Percentiles rank a stretch among this genome's conserved stretches.
Evolutionary conservation across 2,888 invertebrate genomes (phyloP).

Genomic region (Microplitis manilae): DNA sequence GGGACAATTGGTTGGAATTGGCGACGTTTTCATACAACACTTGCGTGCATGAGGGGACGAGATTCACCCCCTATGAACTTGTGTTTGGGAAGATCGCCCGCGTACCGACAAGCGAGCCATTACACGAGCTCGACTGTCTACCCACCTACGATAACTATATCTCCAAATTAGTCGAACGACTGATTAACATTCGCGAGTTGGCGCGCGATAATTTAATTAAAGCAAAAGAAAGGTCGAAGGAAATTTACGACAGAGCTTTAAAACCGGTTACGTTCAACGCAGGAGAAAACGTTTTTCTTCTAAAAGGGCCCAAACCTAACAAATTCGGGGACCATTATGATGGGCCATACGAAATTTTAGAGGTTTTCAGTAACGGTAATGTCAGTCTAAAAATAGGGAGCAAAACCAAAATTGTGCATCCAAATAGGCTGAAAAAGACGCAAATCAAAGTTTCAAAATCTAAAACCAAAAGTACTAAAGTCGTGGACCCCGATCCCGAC

Average conservation of each 20-base stretch:
- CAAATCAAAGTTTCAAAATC: constrained; percentile 14
- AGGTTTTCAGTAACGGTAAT: constrained; percentile 24
- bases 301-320: constrained; percentile 36
- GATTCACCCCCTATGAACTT: constrained; percentile 28
- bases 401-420: constrained; percentile 26
- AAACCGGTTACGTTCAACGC: neutral
- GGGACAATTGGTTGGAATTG: constrained; percentile 46
- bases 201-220: constrained; percentile 30
- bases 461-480: neutral
- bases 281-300: constrained; percentile 34
- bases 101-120: constrained; percentile 21
- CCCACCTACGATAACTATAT: constrained; percentile 43
- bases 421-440: constrained; percentile 30
- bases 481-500: neutral
- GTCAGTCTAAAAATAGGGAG: constrained; percentile 25
- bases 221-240: constrained; percentile 41
- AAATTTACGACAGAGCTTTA: constrained; percentile 39
- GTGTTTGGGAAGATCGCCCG: constrained; percentile 29
- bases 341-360: constrained; percentile 39
- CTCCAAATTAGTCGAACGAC: constrained; percentile 20
- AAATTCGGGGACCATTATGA: constrained; percentile 10
- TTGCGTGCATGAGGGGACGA: constrained; percentile 6
- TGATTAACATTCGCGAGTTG: constrained; percentile 20
- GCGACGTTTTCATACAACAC: neutral
- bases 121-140: neutral